Conservation (phyloP, 2,113 vertebrate species). For the Pitta sordida region DNA sequence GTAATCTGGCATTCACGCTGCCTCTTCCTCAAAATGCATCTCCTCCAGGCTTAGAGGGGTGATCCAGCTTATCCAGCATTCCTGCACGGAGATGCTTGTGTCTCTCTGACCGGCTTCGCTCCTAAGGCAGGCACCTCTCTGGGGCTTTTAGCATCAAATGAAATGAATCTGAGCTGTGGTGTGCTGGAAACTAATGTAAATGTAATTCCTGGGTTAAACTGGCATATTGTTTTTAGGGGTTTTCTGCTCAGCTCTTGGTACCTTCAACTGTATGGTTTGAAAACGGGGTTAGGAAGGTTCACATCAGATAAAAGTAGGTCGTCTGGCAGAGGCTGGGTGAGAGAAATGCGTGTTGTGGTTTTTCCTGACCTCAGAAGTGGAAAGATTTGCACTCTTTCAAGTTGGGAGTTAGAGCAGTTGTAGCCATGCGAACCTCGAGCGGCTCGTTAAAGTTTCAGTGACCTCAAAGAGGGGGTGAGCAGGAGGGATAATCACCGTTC, state of each 20-base stretch:
- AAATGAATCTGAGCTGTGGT: neutral
- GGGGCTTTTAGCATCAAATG: neutral
- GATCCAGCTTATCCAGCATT: neutral
- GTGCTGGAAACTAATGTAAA: neutral
- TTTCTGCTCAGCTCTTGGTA: neutral
- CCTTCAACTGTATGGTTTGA: neutral
- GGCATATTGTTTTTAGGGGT: neutral
- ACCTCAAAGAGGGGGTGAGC: neutral
- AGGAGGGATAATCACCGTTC: neutral
- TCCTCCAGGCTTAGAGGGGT: neutral
- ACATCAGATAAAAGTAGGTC: neutral
- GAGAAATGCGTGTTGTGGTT: neutral
- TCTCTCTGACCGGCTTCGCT: neutral
- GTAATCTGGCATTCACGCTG: neutral
- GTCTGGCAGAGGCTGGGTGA: neutral
- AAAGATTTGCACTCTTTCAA: neutral
- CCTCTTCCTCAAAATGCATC: neutral
- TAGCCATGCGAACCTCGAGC: neutral
- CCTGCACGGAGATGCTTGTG: neutral
- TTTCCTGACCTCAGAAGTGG: conserved; percentile 18
- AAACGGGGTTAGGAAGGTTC: neutral
- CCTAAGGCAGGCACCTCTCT: neutral
- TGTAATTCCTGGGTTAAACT: neutral
- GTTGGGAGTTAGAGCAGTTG: neutral
- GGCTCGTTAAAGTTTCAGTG: neutral